A percentile compares a stretch with the other conserved stretches of the same genome.
phyloP scores from a whole-genome alignment of 2,888 invertebrate species.

The Diarsia mendica region DNA sequence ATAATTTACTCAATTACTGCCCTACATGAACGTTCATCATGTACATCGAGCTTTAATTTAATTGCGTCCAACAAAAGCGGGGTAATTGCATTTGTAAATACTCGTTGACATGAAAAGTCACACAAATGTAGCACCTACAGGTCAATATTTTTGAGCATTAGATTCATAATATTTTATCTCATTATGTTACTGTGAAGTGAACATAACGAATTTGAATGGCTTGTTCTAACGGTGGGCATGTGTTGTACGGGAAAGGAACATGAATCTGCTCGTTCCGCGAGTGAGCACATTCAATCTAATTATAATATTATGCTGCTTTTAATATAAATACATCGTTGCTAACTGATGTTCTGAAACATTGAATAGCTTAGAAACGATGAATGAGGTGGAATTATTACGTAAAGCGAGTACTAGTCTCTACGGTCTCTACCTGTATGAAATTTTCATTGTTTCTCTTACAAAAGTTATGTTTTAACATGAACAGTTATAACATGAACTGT shows the following conservation, averaged over 20 bases:
- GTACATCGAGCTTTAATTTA: constrained; percentile 21
- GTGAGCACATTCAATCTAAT: background rate
- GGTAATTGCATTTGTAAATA: constrained; percentile 22
- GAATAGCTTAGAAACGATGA: background rate
- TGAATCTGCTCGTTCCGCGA: background rate
- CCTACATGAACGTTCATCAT: constrained; percentile 13
- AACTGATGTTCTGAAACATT: background rate
- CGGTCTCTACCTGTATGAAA: too few species aligned
- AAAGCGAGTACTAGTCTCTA: background rate
- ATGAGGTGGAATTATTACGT: constrained; percentile 6
- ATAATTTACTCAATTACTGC: constrained; percentile 4
- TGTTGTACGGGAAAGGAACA: background rate
- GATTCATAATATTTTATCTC: background rate
- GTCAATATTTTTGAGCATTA: background rate
- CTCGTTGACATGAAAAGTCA: background rate
- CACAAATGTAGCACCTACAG: background rate
- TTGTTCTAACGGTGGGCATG: background rate
- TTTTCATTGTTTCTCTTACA: background rate
- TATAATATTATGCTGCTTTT: background rate
- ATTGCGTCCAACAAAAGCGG: constrained; percentile 14
- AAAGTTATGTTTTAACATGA: too few species aligned
- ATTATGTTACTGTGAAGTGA: too few species aligned
- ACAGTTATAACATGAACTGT: background rate
- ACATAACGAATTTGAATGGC: background rate
- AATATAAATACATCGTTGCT: background rate